Conservation (phyloP, 2,797 vertebrate genomes). For the Numenius phaeopus region DNA sequence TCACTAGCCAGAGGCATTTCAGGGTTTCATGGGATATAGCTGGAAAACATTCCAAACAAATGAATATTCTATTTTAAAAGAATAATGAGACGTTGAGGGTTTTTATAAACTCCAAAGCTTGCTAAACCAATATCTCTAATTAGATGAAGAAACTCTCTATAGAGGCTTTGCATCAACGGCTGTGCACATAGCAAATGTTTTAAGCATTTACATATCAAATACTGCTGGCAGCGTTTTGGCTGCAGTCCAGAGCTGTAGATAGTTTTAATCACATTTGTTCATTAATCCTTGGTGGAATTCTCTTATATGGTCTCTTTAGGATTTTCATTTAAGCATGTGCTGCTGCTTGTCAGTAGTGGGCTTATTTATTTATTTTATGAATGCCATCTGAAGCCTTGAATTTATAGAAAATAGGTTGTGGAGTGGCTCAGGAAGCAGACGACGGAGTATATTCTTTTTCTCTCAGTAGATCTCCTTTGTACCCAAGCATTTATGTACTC, state of each 20-base stretch:
- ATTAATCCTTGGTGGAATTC: conserved; percentile 67
- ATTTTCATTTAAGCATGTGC: conserved; percentile 54
- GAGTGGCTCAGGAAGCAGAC: not conserved
- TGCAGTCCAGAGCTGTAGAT: conserved; percentile 37
- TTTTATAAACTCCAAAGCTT: conserved; percentile 51
- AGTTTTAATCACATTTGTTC: conserved; percentile 59
- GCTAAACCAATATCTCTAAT: conserved; percentile 66
- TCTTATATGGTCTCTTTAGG: conserved; percentile 55
- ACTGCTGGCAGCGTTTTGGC: conserved; percentile 26
- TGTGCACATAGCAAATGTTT: conserved; percentile 23
- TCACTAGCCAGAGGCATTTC: conserved; percentile 47
- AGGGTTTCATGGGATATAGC: conserved; percentile 52
- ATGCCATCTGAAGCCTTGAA: conserved; percentile 20
- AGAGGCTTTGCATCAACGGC: conserved; percentile 7
- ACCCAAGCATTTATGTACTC: not conserved
- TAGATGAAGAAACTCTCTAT: conserved; percentile 34
- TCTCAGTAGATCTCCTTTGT: conserved; percentile 12
- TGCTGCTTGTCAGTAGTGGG: conserved; percentile 27
- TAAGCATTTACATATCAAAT: conserved; percentile 57
- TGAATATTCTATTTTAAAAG: conserved; percentile 66
- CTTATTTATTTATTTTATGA: conserved; percentile 53
- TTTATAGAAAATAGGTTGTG: not conserved
- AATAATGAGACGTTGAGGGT: conserved; percentile 53
- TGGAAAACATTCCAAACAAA: conserved; percentile 68
- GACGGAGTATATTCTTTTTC: not conserved